Percentiles rank a stretch among this genome's conserved stretches.
phyloP scores from a whole-genome alignment of 2,888 invertebrate genomes.

The Thymelicus sylvestris region DNA sequence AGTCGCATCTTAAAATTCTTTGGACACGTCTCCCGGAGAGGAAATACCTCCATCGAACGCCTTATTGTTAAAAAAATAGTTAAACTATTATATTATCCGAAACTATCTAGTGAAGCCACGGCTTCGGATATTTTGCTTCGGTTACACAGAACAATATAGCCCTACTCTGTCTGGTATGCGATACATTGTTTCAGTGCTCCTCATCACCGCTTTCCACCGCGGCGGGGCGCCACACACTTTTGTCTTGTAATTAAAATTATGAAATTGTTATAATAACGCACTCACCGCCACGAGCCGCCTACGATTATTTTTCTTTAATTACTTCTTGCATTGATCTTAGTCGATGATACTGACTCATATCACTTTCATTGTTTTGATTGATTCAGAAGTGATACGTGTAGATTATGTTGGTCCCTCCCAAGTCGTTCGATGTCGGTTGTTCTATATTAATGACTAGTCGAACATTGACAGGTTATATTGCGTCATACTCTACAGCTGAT shows the following conservation, averaged over 20 bases:
- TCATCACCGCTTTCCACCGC: conserved; percentile 55
- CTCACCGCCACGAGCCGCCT: conserved; percentile 55
- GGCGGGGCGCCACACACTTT: conserved; percentile 69
- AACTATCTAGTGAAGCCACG: no score
- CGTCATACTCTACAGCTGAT: neutral
- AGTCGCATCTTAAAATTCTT: no score
- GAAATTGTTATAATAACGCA: conserved; percentile 57
- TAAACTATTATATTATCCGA: no score
- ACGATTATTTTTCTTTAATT: conserved; percentile 46
- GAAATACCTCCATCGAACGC: no score
- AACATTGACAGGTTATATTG: conserved; percentile 10
- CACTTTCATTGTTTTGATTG: conserved; percentile 35
- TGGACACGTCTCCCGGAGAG: no score
- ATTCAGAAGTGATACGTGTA: conserved; percentile 42
- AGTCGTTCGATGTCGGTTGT: neutral
- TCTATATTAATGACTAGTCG: conserved; percentile 21
- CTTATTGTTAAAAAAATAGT: no score
- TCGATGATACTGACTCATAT: conserved; percentile 43
- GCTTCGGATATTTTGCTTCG: no score
- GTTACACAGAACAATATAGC: no score
- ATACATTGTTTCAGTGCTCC: conserved; percentile 65
- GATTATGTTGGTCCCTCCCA: conserved; percentile 16
- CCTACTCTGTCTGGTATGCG: neutral
- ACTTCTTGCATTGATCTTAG: conserved; percentile 38
- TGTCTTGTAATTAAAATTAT: conserved; percentile 77